Percentiles rank a stretch among this genome's conserved stretches.
These are phyloP conservation scores for Hermodice carunculata DNA, from an alignment of 2,888 invertebrate species.

Conservation along the genomic window DNA sequence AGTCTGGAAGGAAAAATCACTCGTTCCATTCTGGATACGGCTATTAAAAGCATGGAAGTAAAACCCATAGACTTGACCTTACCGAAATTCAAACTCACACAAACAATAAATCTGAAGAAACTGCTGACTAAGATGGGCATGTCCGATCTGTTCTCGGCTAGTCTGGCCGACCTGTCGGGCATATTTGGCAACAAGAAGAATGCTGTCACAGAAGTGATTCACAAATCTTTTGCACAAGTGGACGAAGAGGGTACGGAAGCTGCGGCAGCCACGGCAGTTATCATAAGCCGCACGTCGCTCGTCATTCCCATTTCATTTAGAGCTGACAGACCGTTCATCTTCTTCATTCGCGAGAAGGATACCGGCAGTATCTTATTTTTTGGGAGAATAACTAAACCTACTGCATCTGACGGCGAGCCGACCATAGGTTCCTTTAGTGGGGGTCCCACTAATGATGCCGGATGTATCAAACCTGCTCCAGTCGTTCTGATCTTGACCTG, in stretches of 20 bases:
- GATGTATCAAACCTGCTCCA: too few relatives aligned
- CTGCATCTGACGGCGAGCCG: too few relatives aligned
- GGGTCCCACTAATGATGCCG: too few relatives aligned
- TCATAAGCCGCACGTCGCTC: constrained; percentile 20
- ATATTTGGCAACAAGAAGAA: constrained; percentile 47
- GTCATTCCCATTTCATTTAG: constrained; percentile 21
- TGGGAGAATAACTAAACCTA: too few relatives aligned
- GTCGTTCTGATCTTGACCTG: too few relatives aligned
- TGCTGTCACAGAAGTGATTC: constrained; percentile 57
- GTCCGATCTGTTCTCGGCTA: constrained; percentile 38
- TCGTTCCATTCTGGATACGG: too few relatives aligned
- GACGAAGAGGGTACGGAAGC: constrained; percentile 54
- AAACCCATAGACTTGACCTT: too few relatives aligned
- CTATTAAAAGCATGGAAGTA: too few relatives aligned
- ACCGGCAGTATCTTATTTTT: constrained; percentile 30
- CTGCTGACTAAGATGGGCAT: constrained; percentile 34
- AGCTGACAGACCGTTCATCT: constrained; percentile 45
- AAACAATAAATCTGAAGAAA: constrained; percentile 31
- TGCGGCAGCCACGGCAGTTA: constrained; percentile 49
- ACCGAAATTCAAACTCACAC: constrained; percentile 41
- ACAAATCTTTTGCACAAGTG: constrained; percentile 62
- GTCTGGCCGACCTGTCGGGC: constrained; percentile 58
- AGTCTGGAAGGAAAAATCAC: constrained; percentile 22
- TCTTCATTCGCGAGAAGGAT: constrained; percentile 40
- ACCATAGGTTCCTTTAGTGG: too few relatives aligned